Evolutionary conservation across 2,797 vertebrate genomes (phyloP), one percentile per base, ranked within the genome.

Genomic region (Setipinna tenuifilis): DNA sequence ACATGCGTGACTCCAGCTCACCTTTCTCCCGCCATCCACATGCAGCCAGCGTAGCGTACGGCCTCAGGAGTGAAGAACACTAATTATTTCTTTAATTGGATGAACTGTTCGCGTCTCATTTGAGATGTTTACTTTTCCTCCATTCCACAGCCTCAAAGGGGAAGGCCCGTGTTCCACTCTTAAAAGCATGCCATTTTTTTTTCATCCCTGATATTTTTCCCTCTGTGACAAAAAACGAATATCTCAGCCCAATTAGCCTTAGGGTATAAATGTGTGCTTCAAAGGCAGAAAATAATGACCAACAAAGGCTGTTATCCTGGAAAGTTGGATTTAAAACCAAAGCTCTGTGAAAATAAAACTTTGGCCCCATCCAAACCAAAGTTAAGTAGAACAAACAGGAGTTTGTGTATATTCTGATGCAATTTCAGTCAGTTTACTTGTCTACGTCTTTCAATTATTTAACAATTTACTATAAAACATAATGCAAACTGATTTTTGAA

Each of bases 81-180:
- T 28, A 35, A 41, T 85, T 62, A 59, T 85, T 62, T 44, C 54
- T 58, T 85, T 81, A 81, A 85, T 62, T 85, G 84, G 78, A 28
- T 82, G 44, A 85, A 82, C 71, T 84, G 41, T 35, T n/a, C n/a
- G 28, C 21, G 58, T 46, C 28, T 85, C 54, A 75, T 35, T 61
- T 81, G 25, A n/a, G 17, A 31, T 46, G 21, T 62, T 81, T 81
- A 75, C 68, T 41, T 35, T 35, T 41, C 31, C 68, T 35, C 28
- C 5, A 7, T 78, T 78, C 71, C 71, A 21, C 71, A 44, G 71
- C 71, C 71, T 78, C 71, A 17, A 31, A 44, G 35, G 35, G 71
- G 71, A 35, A 35, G 7, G 31, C 19, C 35, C 31, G 44, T 19
- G 71, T 31, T 41, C 17, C 17, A 21, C 31, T 75, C 31, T 75